A percentile compares a stretch with the other conserved stretches of the same genome.
These are phyloP conservation scores for Gadus macrocephalus DNA, from an alignment of 2,113 vertebrate species.

Conservation along the genomic window DNA sequence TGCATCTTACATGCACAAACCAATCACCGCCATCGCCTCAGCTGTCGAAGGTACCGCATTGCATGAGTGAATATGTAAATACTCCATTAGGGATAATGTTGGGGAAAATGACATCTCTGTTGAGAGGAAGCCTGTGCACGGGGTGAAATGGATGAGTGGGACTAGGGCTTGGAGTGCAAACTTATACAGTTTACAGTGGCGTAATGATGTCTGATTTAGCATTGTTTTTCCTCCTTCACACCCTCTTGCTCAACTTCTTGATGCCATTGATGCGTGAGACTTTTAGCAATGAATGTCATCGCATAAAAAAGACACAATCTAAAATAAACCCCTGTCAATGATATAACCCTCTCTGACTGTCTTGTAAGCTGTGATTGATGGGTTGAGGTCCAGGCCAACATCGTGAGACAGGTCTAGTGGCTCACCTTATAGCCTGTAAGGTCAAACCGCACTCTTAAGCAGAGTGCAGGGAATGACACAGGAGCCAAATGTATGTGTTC, in stretches of 20 bases:
- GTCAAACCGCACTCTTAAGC: slow-evolving; percentile 1
- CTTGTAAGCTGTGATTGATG: slow-evolving; percentile 19
- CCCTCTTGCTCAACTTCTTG: too few species aligned
- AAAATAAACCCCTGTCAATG: too few species aligned
- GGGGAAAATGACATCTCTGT: slow-evolving; percentile 8
- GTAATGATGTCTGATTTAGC: too few species aligned
- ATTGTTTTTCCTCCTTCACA: too few species aligned
- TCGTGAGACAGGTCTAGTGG: neutral
- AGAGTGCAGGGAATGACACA: neutral
- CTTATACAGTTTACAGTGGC: too few species aligned
- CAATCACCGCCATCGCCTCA: neutral
- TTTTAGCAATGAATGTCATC: too few species aligned
- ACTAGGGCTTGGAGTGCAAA: too few species aligned
- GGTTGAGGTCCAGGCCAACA: neutral
- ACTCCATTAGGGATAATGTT: slow-evolving; percentile 6
- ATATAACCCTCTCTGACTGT: neutral
- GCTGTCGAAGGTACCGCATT: slow-evolving; percentile 1
- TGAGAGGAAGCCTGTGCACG: neutral
- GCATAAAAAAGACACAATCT: too few species aligned
- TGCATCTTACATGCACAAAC: neutral
- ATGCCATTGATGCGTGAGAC: too few species aligned
- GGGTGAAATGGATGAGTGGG: neutral
- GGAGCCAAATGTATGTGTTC: neutral
- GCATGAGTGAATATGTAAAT: slow-evolving; percentile 14
- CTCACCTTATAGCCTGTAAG: slow-evolving; percentile 13